Percentiles rank a stretch among this genome's conserved stretches.
phyloP scores from a whole-genome alignment of 2,888 invertebrate species.

The Onthophagus sagittarius region DNA sequence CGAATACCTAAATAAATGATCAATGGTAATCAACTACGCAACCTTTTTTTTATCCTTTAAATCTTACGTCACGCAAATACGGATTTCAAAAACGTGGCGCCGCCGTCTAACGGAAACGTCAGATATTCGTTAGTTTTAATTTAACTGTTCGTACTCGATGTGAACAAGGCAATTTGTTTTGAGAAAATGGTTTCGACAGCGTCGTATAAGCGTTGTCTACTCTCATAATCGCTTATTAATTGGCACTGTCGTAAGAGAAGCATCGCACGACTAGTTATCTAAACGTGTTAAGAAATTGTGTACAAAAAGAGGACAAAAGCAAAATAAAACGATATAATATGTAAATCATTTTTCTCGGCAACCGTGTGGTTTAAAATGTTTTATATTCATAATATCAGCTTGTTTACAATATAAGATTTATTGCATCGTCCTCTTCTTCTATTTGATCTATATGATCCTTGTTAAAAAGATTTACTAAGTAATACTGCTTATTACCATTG shows the following conservation, averaged over 20 bases:
- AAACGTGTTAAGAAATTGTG: not conserved
- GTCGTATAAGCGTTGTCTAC: not conserved
- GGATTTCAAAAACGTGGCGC: not conserved
- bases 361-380: not conserved
- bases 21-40: not conserved
- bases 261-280: not conserved
- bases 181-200: not conserved
- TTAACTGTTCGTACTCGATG: conserved; percentile 4
- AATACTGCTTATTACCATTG: too few species aligned
- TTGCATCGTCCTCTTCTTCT: too few species aligned
- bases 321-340: conserved; percentile 6
- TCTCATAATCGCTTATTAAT: conserved; percentile 9
- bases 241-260: conserved; percentile 1
- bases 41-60: not conserved
- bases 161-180: conserved; percentile 7
- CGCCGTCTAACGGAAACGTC: conserved; percentile 1
- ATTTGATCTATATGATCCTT: too few species aligned
- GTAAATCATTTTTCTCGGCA: not conserved
- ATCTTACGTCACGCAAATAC: not conserved
- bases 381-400: too few species aligned
- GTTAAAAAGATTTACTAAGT: too few species aligned
- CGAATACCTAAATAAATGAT: not conserved
- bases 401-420: too few species aligned
- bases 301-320: not conserved
- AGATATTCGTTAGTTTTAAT: conserved; percentile 13